Conservation (phyloP, 1,140 invertebrate species). For the Meteorus sp. region DNA sequence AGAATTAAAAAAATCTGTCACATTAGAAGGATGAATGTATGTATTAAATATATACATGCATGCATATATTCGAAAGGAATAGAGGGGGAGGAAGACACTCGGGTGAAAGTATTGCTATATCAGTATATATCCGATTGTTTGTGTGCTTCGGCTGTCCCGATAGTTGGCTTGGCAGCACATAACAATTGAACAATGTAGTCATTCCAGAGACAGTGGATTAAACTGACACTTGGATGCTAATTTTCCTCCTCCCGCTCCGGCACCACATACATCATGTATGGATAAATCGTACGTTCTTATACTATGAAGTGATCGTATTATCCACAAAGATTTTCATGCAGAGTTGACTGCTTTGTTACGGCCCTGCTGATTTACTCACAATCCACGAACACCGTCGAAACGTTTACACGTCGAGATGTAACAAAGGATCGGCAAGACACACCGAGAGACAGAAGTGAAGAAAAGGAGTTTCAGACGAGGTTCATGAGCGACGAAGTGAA, state of each 20-base stretch:
- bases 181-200: constrained; percentile 37
- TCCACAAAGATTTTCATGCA: constrained; percentile 22
- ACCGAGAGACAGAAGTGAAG: not conserved
- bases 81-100: constrained; percentile 1
- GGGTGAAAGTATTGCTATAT: constrained; percentile 24
- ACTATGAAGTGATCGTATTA: constrained; percentile 23
- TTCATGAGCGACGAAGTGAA: not conserved
- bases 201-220: constrained; percentile 38
- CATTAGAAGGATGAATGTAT: too few relatives aligned
- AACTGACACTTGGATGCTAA: constrained; percentile 38
- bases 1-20: too few relatives aligned
- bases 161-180: constrained; percentile 3
- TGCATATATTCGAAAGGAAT: too few relatives aligned
- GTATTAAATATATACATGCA: too few relatives aligned
- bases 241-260: constrained; percentile 15
- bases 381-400: constrained; percentile 3
- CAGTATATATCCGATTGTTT: constrained; percentile 22
- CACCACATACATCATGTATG: constrained; percentile 26
- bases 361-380: constrained; percentile 8
- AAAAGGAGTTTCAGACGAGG: not conserved
- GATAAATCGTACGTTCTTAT: too few relatives aligned
- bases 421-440: constrained; percentile 15
- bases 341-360: constrained; percentile 14
- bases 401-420: constrained; percentile 14
- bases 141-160: constrained; percentile 18